Evolutionary conservation across 2,113 vertebrate genomes (phyloP).

Genomic region (Tretioscincus oriximinensis): DNA sequence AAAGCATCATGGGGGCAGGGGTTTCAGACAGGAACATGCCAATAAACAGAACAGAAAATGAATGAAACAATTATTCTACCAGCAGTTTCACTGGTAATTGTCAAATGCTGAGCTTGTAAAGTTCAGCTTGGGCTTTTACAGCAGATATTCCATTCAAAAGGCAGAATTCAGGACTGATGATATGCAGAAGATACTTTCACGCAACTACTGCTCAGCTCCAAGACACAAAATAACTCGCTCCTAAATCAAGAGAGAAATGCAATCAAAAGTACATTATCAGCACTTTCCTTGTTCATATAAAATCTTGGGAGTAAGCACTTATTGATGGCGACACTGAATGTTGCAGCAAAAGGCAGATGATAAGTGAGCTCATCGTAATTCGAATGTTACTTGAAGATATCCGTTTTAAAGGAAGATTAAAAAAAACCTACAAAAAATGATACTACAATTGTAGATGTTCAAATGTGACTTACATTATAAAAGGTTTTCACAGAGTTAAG

Average conservation of each 20-base stretch:
- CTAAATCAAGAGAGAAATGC: conserved; percentile 14
- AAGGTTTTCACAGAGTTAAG: conserved; percentile 20
- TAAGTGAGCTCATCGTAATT: not conserved
- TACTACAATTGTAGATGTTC: not conserved
- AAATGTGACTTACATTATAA: conserved; percentile 5
- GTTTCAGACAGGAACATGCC: not conserved
- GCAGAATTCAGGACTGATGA: conserved; percentile 6
- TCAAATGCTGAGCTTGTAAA: not conserved
- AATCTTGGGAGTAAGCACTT: not conserved
- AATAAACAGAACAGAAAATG: not conserved
- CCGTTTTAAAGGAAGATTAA: not conserved
- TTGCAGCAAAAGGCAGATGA: conserved; percentile 12
- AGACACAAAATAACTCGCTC: not conserved
- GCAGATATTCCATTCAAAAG: not conserved
- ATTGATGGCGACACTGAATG: not conserved
- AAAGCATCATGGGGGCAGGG: not conserved
- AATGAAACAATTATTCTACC: not conserved
- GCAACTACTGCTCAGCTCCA: not conserved
- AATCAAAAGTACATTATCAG: conserved; percentile 19
- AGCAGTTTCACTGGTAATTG: not conserved
- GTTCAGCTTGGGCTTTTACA: not conserved
- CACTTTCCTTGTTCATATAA: not conserved
- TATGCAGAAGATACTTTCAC: not conserved
- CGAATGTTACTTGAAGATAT: not conserved
- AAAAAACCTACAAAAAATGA: conserved; percentile 2